Conservation (phyloP, 2,888 invertebrate genomes). For the Nycteola revayana region DNA sequence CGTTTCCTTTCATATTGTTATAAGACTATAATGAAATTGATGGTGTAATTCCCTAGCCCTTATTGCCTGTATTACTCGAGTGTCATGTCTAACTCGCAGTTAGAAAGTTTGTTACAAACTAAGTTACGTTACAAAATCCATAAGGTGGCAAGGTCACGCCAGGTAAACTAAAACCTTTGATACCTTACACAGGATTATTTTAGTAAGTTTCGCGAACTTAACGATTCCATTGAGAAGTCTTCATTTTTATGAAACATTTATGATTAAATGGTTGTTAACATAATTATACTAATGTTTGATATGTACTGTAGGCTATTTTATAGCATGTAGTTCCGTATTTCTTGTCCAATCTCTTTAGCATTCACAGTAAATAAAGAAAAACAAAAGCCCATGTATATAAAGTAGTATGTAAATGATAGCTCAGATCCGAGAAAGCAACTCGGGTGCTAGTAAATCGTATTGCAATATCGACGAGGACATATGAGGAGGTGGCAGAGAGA, state of each 20-base stretch:
- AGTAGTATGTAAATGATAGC: constrained; percentile 31
- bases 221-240: too few species aligned
- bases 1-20: constrained; percentile 13
- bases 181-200: constrained; percentile 17
- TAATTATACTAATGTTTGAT: too few species aligned
- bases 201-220: constrained; percentile 12
- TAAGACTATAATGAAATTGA: constrained; percentile 32
- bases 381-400: constrained; percentile 14
- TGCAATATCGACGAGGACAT: constrained; percentile 62
- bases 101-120: constrained; percentile 39
- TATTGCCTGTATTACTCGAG: constrained; percentile 34
- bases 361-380: neutral
- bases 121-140: constrained; percentile 37
- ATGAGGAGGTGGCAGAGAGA: constrained; percentile 57
- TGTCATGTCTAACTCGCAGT: constrained; percentile 39
- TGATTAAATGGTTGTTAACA: too few species aligned
- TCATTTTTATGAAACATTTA: too few species aligned
- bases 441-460: constrained; percentile 48
- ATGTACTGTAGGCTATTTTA: too few species aligned
- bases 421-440: constrained; percentile 32
- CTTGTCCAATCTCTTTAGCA: too few species aligned
- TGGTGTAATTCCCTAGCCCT: constrained; percentile 32
- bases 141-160: constrained; percentile 40
- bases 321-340: too few species aligned
- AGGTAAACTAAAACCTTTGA: constrained; percentile 25